Evolutionary conservation across 2,888 invertebrate genomes (phyloP).

Genomic region (Mylabris sibirica): DNA sequence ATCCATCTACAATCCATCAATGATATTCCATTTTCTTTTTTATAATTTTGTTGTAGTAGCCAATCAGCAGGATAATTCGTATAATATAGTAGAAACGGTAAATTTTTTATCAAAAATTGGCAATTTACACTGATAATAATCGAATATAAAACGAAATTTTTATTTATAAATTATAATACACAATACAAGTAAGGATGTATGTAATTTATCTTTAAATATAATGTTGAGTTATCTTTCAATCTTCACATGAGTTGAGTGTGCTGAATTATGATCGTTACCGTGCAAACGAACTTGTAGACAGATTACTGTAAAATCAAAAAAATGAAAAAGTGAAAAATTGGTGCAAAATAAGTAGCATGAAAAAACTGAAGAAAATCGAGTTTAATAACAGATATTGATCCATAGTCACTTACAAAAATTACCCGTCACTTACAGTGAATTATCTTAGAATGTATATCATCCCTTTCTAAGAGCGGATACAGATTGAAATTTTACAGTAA

Average conservation of each 20-base stretch:
- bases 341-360: neutral
- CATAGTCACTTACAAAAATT: no score
- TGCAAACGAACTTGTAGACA: neutral
- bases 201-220: conserved; percentile 7
- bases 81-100: no score
- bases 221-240: conserved; percentile 2
- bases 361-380: neutral
- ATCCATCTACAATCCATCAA: neutral
- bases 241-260: neutral
- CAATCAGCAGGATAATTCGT: neutral
- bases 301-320: neutral
- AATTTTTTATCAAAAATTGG: neutral
- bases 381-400: neutral
- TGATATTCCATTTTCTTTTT: neutral
- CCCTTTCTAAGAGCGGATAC: no score
- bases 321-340: neutral
- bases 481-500: no score
- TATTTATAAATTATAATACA: neutral
- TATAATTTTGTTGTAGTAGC: neutral
- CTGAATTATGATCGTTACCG: neutral
- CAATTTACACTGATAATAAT: conserved; percentile 4
- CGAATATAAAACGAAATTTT: neutral
- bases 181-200: neutral
- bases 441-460: no score
- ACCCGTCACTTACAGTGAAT: no score